These are phyloP conservation scores for Cerceris ruficornis DNA, from an alignment of 2,888 invertebrate genomes.

Conservation along the genomic window DNA sequence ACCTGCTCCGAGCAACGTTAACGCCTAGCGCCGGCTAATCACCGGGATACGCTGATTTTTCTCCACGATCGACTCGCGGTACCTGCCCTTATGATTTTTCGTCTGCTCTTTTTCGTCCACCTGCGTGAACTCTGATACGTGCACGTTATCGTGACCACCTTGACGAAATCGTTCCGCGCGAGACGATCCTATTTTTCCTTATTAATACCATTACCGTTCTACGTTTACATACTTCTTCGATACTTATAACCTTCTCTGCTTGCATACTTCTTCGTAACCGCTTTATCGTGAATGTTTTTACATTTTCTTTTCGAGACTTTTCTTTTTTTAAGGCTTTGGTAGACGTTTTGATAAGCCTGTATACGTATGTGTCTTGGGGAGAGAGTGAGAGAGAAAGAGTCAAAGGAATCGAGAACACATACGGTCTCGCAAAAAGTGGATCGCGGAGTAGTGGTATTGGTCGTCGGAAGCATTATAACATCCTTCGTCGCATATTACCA, in stretches of 20 bases:
- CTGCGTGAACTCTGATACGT: too few relatives aligned
- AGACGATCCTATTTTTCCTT: too few relatives aligned
- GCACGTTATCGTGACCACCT: too few relatives aligned
- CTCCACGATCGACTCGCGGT: constrained; percentile 29
- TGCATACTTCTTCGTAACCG: too few relatives aligned
- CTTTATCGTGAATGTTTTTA: too few relatives aligned
- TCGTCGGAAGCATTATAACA: constrained; percentile 49
- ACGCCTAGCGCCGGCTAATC: constrained; percentile 71
- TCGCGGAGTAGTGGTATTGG: constrained; percentile 41
- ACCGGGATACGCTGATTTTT: constrained; percentile 63
- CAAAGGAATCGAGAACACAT: constrained; percentile 28
- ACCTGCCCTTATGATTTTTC: constrained; percentile 30
- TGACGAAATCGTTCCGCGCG: too few relatives aligned
- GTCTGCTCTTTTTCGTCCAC: background rate
- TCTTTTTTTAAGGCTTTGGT: background rate
- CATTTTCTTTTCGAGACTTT: too few relatives aligned
- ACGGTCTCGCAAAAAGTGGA: constrained; percentile 44
- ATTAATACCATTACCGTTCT: too few relatives aligned
- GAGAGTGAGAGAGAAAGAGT: constrained; percentile 5
- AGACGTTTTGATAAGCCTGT: background rate
- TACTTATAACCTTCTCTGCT: too few relatives aligned
- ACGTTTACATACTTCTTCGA: too few relatives aligned
- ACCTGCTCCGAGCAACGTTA: constrained; percentile 68
- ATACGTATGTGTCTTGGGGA: background rate
- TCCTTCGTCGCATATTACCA: constrained; percentile 56